These are phyloP conservation scores for Smittia sp. DNA, from an alignment of 2,888 invertebrate species.

Conservation along the genomic window DNA sequence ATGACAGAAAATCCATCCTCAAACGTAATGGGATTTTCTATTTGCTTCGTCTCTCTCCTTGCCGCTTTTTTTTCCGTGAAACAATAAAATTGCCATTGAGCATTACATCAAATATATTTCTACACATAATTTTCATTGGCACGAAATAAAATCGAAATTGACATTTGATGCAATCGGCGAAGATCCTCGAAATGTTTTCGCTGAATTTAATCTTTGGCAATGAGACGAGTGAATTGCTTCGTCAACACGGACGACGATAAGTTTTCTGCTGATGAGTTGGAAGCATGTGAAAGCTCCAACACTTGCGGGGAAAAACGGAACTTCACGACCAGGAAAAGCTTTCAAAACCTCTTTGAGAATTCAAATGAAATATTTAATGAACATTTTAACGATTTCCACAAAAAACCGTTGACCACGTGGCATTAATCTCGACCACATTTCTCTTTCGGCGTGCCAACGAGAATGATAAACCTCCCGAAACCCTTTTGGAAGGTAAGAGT, in stretches of 20 bases:
- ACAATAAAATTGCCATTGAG: slow-evolving; percentile 22
- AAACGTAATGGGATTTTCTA: neutral
- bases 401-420: too few relatives aligned
- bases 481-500: too few relatives aligned
- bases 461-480: too few relatives aligned
- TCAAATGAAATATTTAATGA: too few relatives aligned
- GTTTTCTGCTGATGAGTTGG: neutral
- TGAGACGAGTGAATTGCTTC: neutral
- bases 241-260: neutral
- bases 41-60: neutral
- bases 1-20: slow-evolving; percentile 16
- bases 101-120: neutral
- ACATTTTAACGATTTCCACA: too few relatives aligned
- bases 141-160: slow-evolving; percentile 30
- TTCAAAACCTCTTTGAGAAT: too few relatives aligned
- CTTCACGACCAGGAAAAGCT: too few relatives aligned
- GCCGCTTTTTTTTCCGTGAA: neutral
- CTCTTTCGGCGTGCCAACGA: too few relatives aligned
- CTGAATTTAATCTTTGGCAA: neutral
- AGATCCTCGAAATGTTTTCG: slow-evolving; percentile 10
- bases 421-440: too few relatives aligned
- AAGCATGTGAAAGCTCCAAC: neutral
- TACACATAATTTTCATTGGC: slow-evolving; percentile 17
- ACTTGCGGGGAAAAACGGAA: too few relatives aligned
- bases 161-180: slow-evolving; percentile 24